Conservation (phyloP, 1,140 invertebrate genomes). For the Formica selysi region DNA sequence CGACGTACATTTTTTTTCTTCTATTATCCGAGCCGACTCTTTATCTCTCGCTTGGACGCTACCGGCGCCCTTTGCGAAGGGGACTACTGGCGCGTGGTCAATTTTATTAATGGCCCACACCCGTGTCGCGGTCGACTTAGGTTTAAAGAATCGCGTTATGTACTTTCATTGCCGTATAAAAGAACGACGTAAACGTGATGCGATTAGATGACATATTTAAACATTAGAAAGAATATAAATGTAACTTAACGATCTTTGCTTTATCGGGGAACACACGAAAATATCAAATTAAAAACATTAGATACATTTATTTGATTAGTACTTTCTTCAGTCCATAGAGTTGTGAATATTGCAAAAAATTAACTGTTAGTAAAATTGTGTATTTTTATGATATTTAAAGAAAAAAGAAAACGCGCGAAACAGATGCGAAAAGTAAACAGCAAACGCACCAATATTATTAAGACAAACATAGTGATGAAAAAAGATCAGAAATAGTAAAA, state of each 20-base stretch:
- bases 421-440: background rate
- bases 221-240: background rate
- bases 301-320: background rate
- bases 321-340: background rate
- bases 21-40: conserved; percentile 24
- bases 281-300: background rate
- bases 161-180: background rate
- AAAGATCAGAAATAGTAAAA: background rate
- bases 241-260: background rate
- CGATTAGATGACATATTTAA: conserved; percentile 20
- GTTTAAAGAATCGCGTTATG: conserved; percentile 27
- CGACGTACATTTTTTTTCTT: conserved; percentile 28
- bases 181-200: background rate
- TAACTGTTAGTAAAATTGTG: background rate
- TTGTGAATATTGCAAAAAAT: background rate
- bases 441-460: background rate
- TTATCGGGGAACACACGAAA: background rate
- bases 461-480: background rate
- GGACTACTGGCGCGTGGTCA: conserved; percentile 78
- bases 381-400: background rate
- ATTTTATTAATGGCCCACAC: conserved; percentile 80
- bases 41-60: conserved; percentile 31
- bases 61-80: conserved; percentile 22
- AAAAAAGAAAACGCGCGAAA: background rate
- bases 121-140: conserved; percentile 57